Conservation (phyloP, 1,140 invertebrate species). For the Aphidius gifuensis region DNA sequence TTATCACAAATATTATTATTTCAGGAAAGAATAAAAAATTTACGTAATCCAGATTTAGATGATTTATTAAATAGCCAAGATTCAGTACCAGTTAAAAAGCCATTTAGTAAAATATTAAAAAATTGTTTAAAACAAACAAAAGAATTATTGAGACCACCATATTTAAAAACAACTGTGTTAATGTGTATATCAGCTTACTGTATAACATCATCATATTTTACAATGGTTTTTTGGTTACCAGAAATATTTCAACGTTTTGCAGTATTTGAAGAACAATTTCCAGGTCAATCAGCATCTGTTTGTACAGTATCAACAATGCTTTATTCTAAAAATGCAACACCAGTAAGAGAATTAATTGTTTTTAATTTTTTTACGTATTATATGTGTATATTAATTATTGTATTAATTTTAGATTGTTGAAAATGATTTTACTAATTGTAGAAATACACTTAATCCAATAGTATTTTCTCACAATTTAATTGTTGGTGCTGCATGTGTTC, state of each 20-base stretch:
- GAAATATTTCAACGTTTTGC: conserved; percentile 53
- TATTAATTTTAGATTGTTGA: conserved; percentile 7
- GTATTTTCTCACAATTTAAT: conserved; percentile 47
- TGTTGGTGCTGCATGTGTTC: conserved; percentile 46
- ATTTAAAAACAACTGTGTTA: conserved; percentile 31
- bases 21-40: conserved; percentile 9
- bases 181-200: conserved; percentile 33
- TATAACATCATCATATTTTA: conserved; percentile 48
- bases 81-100: not conserved
- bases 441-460: conserved; percentile 34
- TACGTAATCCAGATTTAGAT: conserved; percentile 10
- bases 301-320: conserved; percentile 39
- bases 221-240: conserved; percentile 56
- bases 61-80: conserved; percentile 7
- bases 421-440: conserved; percentile 30
- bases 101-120: conserved; percentile 2
- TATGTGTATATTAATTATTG: not conserved
- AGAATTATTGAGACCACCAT: conserved; percentile 33
- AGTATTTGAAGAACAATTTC: conserved; percentile 38
- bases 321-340: conserved; percentile 10
- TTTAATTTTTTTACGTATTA: not conserved
- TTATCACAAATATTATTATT: not conserved
- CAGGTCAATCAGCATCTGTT: conserved; percentile 40
- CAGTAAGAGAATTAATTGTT: not conserved
- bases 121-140: conserved; percentile 30